phyloP scores from a whole-genome alignment of 2,888 invertebrate species.

The Epicampocera succincta region DNA sequence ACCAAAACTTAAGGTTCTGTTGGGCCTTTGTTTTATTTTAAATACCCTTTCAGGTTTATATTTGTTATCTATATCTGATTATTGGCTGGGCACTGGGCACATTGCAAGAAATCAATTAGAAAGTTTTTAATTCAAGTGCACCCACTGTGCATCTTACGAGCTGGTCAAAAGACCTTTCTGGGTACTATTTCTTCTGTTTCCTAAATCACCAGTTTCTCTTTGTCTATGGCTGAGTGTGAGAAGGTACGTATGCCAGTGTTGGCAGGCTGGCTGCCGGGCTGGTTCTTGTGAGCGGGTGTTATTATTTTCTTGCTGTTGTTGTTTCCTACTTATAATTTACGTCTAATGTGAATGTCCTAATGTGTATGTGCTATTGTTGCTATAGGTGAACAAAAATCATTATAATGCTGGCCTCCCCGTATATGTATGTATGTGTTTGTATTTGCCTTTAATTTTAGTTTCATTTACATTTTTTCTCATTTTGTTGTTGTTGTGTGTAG shows the following conservation, averaged over 20 bases:
- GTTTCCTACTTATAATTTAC: conserved; percentile 47
- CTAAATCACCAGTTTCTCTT: conserved; percentile 29
- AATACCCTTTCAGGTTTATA: too few species aligned
- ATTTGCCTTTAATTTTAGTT: conserved; percentile 53
- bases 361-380: conserved; percentile 30
- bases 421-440: conserved; percentile 30
- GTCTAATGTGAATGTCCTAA: conserved; percentile 42
- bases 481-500: conserved; percentile 24
- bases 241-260: background rate
- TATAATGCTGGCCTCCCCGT: conserved; percentile 17
- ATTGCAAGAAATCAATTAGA: too few species aligned
- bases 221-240: conserved; percentile 2
- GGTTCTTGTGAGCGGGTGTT: conserved; percentile 11
- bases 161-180: conserved; percentile 62
- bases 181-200: conserved; percentile 57
- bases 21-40: too few species aligned
- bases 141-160: conserved; percentile 17
- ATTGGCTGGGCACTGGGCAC: too few species aligned
- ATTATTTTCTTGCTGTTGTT: conserved; percentile 28
- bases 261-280: background rate
- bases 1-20: too few species aligned
- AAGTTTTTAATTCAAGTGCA: background rate
- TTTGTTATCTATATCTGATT: too few species aligned
- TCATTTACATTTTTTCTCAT: conserved; percentile 42
- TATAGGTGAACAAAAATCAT: conserved; percentile 47